Evolutionary conservation across 2,888 invertebrate genomes (phyloP), one percentile per base, ranked within the genome.

Genomic region (Eupithecia centaureata): DNA sequence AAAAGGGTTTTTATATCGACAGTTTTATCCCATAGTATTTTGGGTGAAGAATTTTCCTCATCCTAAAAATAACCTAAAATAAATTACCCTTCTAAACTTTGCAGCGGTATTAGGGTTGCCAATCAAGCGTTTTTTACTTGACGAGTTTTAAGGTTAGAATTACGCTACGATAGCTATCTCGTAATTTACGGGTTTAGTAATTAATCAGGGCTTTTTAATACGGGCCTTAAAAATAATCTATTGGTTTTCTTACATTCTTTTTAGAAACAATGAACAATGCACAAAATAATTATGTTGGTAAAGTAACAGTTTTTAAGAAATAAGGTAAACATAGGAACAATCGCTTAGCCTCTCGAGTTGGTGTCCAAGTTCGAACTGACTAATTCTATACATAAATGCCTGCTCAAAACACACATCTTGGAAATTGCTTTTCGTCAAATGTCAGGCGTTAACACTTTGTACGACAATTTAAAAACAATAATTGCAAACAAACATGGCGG

Each of bases 11-110:
- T 65, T 64, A 61, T 15, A 52, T 65, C 65, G 61, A 38, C 56
- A 42, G 15, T 68, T 63, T 68, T 68, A 61, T 65, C 18, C 51
- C 42, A 54, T 54, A 18, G 64, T 66, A 59, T 70, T 70, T 57
- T 10, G 30, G 42, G 30, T 0, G 22, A 32, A 64, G 71, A 73
- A 74, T 79, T 78, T 81, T 76, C 79, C 79, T 78, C 73, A 62
- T 71, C 69, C 80, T 67, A 73, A 79, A 79, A 77, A 79, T 54
- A 56, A 22, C 72, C 64, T 67, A 30, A 63, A 63, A 68, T 61
- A 70, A 61, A 67, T 68, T 58, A 57, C 65, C 67, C 68, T 47
- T 74, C 61, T 33, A 70, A 75, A 73, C 68, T 73, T 32, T 32
- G 58, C 18, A 35, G 60, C 65, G 61, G 32, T 32, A 68, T 61